Evolutionary conservation across 2,113 vertebrate species (phyloP), one percentile per base, ranked within the genome.

Genomic region (Ursus arctos): DNA sequence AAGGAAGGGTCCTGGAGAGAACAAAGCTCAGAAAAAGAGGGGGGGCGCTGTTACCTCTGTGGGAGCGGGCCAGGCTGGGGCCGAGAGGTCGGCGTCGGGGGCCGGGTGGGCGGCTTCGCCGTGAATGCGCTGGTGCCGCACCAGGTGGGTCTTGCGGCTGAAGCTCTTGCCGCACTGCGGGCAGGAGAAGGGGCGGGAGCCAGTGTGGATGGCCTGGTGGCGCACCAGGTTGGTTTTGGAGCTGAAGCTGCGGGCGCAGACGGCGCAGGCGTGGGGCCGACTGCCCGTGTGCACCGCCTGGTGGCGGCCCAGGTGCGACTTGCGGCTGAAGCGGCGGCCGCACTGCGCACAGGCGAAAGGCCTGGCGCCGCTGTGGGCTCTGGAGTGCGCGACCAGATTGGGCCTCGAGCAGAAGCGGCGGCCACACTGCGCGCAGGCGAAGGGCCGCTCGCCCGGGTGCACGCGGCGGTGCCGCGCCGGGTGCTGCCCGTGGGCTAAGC

Each of bases 211-310:
- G 0, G 98, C 98, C 95, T 99, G 98, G 91, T 99, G 99, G 72
- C 99, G 99, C 14, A 96, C 97, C 92, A 99, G 97, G 59, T 99
- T 99, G 59, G 99, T 98, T 89, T 99, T 99, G 93, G 99, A 99
- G 96, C 98, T 98, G 98, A 99, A 99, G 97, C 98, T 92, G 53
- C 98, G 98, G 11, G 97, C 97, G 18, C 99, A 99, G 84, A 98
- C 96, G 1, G 97, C 1, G 0, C 99, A 99, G 94, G 98, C 95
- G 15, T 98, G 98, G 6, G 98, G 98, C 22, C 98, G 98, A 4
- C 97, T 98, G 92, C 98, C 99, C 0, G 98, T 98, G 98, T 99
- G 98, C 88, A 99, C 99, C 0, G 98, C 97, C 92, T 99, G 98
- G 90, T 99, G 99, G 87, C 99, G 98, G 0, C 97, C 98, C 97